A percentile compares a stretch with the other conserved stretches of the same genome.
Conservation (phyloP, 92 coral and sea anemone genomes). For the Porites evermanni region DNA sequence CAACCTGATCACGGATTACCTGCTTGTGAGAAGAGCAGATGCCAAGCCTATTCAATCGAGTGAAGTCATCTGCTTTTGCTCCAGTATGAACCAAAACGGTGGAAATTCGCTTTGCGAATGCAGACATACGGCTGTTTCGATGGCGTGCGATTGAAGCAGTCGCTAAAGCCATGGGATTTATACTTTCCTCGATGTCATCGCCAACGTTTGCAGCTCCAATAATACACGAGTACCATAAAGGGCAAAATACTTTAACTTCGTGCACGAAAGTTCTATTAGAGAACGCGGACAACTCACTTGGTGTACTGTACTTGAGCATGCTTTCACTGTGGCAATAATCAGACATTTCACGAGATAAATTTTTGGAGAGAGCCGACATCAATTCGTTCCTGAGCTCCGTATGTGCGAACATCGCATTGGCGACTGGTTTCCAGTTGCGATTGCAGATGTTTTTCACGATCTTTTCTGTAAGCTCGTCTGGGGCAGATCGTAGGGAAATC, state of each 20-base stretch:
- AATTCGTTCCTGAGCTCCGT: neutral
- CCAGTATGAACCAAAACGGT: constrained; percentile 29
- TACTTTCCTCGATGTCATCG: neutral
- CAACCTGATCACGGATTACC: constrained; percentile 22
- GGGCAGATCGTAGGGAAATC: neutral
- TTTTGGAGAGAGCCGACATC: neutral
- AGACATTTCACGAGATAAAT: neutral
- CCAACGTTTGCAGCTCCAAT: constrained; percentile 11
- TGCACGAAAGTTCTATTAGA: constrained; percentile 9
- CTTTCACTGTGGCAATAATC: neutral
- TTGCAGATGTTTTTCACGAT: neutral
- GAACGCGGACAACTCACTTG: neutral
- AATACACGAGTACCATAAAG: constrained; percentile 19
- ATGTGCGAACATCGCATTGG: neutral
- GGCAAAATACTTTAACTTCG: constrained; percentile 6
- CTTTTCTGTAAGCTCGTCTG: neutral
- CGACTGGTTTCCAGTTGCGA: neutral
- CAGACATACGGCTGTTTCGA: constrained; percentile 15
- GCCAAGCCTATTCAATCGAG: constrained; percentile 13
- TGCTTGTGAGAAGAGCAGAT: constrained; percentile 42
- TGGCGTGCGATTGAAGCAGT: constrained; percentile 24
- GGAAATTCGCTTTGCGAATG: constrained; percentile 10
- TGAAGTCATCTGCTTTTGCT: constrained; percentile 20
- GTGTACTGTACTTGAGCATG: neutral
- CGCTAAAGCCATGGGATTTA: constrained; percentile 15